Conservation (phyloP, 2,888 invertebrate species). For the Acleris cristana region DNA sequence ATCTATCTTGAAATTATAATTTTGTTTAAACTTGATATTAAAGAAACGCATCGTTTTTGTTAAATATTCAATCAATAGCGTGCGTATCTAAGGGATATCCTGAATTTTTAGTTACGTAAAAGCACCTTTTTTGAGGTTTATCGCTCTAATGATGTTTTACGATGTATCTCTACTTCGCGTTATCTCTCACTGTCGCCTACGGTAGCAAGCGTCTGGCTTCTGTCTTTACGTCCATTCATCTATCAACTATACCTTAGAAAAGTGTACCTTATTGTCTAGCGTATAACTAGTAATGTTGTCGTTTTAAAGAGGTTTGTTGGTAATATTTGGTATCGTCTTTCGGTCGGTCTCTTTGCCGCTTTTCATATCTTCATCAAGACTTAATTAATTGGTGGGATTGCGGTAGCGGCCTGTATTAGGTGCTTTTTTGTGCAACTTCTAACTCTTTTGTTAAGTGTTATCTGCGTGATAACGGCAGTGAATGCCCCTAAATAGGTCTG, state of each 20-base stretch:
- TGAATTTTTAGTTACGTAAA: conserved; percentile 30
- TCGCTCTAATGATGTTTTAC: conserved; percentile 36
- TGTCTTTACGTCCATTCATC: conserved; percentile 14
- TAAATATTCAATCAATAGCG: conserved; percentile 18
- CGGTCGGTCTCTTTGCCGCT: conserved; percentile 24
- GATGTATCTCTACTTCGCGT: conserved; percentile 33
- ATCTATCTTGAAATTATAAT: conserved; percentile 9
- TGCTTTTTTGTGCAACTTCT: conserved; percentile 32
- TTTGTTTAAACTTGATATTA: conserved; percentile 2
- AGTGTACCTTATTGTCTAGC: conserved; percentile 5
- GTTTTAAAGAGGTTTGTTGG: background rate
- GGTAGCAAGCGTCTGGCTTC: conserved; percentile 37
- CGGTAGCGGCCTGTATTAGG: conserved; percentile 26
- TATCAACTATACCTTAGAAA: conserved; percentile 2
- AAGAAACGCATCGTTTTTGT: conserved; percentile 12
- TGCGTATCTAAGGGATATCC: conserved; percentile 34
- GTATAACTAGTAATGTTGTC: background rate
- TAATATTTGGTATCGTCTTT: conserved; percentile 25
- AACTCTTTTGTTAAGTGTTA: conserved; percentile 33
- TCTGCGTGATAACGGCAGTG: conserved; percentile 8
- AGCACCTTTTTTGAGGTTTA: conserved; percentile 37
- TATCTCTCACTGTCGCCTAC: conserved; percentile 34
- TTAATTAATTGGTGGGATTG: conserved; percentile 36
- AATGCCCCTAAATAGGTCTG: background rate
- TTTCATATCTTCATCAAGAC: conserved; percentile 33